Conservation (phyloP, 2,888 invertebrate species). For the Theretra japonica region DNA sequence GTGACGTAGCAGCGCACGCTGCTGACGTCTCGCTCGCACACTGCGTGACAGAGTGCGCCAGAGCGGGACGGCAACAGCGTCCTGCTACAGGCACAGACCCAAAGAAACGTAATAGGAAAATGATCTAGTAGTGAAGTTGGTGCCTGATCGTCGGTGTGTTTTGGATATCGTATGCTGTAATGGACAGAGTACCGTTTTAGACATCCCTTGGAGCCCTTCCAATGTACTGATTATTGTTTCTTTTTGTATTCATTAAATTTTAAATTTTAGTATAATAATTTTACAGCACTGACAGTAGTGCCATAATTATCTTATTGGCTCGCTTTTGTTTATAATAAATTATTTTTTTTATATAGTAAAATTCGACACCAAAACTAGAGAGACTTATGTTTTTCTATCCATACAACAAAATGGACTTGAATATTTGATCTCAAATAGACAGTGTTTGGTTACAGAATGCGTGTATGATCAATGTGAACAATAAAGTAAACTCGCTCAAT, state of each 20-base stretch:
- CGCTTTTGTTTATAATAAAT: constrained; percentile 62
- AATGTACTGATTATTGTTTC: constrained; percentile 81
- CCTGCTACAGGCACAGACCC: constrained; percentile 54
- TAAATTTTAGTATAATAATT: constrained; percentile 73
- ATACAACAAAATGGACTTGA: constrained; percentile 71
- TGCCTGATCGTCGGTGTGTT: constrained; percentile 74
- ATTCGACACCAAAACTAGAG: constrained; percentile 81
- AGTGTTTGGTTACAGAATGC: constrained; percentile 52
- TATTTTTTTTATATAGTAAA: constrained; percentile 77
- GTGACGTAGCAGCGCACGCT: background rate
- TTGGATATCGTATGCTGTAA: constrained; percentile 58
- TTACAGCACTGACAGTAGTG: constrained; percentile 80
- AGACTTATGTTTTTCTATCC: constrained; percentile 70
- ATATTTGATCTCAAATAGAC: constrained; percentile 79
- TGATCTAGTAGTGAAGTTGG: constrained; percentile 79
- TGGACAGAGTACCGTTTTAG: constrained; percentile 53
- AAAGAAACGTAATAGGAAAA: constrained; percentile 74
- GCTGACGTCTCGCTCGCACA: constrained; percentile 27
- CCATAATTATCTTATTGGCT: constrained; percentile 80
- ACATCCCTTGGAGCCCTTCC: constrained; percentile 73
- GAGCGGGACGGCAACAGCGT: constrained; percentile 2
- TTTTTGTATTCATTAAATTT: constrained; percentile 69
- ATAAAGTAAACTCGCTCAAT: constrained; percentile 18
- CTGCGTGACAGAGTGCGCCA: constrained; percentile 29
- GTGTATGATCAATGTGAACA: constrained; percentile 36